Conservation (phyloP, 2,113 vertebrate genomes). For the Mastomys natalensis region DNA sequence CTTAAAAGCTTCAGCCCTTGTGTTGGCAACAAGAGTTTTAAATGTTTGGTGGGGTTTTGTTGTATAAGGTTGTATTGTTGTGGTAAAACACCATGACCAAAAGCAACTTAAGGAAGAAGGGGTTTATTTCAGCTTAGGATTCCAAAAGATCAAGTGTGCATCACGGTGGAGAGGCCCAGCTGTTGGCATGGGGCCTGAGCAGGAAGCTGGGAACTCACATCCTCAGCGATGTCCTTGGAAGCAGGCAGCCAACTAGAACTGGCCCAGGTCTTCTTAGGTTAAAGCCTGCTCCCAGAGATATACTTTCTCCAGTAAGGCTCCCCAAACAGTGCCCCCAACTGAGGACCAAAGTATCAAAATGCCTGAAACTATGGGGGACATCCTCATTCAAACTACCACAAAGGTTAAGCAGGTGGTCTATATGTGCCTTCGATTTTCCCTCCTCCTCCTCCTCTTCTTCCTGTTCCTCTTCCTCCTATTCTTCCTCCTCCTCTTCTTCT, state of each 20-base stretch:
- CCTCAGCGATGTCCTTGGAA: background rate
- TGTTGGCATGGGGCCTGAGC: background rate
- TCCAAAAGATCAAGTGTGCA: no score
- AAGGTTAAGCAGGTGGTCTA: background rate
- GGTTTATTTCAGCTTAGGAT: background rate
- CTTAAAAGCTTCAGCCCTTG: background rate
- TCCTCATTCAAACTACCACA: background rate
- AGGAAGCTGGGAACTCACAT: background rate
- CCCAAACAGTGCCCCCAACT: background rate
- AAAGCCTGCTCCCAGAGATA: background rate
- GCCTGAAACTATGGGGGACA: background rate
- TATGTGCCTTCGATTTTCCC: background rate
- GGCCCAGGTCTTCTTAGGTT: background rate
- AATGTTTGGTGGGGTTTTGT: background rate
- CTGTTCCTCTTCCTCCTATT: accelerated
- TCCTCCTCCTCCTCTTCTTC: background rate
- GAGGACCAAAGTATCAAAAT: background rate
- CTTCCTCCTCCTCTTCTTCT: background rate
- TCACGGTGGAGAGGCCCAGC: background rate
- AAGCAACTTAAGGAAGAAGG: background rate
- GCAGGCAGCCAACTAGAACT: background rate
- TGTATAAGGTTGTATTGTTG: background rate
- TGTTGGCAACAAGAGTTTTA: background rate
- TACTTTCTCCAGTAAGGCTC: background rate
- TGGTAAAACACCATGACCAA: background rate